Conservation (phyloP, 2,797 vertebrate genomes). For the Melopsittacus undulatus region DNA sequence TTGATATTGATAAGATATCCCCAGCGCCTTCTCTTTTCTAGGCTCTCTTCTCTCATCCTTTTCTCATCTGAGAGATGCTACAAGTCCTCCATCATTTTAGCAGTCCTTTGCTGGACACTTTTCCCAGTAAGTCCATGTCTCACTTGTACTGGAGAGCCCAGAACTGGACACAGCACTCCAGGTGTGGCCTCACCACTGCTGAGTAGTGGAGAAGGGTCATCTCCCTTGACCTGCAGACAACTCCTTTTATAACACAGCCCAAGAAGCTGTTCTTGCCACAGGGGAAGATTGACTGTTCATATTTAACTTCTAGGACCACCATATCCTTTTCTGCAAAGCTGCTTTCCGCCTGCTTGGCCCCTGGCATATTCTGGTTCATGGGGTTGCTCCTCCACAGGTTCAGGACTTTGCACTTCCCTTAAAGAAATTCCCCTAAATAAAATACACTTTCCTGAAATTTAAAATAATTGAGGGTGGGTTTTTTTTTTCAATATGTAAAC, state of each 20-base stretch:
- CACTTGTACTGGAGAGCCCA: neutral
- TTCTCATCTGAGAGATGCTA: neutral
- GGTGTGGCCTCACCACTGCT: neutral
- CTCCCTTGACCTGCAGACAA: neutral
- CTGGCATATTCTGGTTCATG: neutral
- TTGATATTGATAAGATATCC: neutral
- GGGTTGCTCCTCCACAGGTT: neutral
- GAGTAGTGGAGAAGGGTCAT: neutral
- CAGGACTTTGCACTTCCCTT: neutral
- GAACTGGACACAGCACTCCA: neutral
- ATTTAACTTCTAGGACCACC: neutral
- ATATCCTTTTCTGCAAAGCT: neutral
- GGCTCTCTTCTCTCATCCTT: neutral
- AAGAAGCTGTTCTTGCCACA: neutral
- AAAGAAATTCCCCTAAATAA: neutral
- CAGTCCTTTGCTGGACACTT: neutral
- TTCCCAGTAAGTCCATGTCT: neutral
- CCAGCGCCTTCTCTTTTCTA: neutral
- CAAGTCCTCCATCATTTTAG: neutral
- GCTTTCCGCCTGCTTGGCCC: neutral
- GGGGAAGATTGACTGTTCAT: neutral
- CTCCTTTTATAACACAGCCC: neutral
- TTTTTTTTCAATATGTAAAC: neutral
- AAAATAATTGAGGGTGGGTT: neutral
- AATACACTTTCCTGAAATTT: neutral